Base-by-base conservation (phyloP, 2,888 invertebrate species). In the Eupithecia subumbrata region DNA sequence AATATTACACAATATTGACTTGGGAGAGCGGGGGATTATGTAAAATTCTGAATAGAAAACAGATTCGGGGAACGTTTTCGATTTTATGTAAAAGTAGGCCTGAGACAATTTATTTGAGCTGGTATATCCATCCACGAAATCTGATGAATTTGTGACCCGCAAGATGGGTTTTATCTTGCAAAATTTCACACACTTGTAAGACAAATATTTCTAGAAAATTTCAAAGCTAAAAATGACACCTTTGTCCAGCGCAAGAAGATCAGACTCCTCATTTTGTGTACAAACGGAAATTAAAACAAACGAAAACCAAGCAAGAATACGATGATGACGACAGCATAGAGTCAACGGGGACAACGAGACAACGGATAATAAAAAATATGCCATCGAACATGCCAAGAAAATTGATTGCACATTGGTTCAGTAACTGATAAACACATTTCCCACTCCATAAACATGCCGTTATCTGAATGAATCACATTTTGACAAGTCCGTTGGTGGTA, bases 401-500 rank as follows among this genome's bases (percentile, higher is more conserved):
- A 75, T 75, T 75, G 60, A 68, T 71, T 60, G 63, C 34, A 66
- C 37, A 25, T 67, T 18, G 63, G 56, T 18, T 14, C 25, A 67
- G 34, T 64, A 34, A 73, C 69, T 74, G 74, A 77, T 74, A 70
- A 77, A 72, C 66, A 48, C 67, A 70, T 74, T 77, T 77, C 72
- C 72, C 77, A 77, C 72, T 67, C 48, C 66, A 77, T 77, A 74
- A 74, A 66, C 72, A 70, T 72, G 45, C 69, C 72, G 74, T 77
- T 72, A 77, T 74, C 72, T 60, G 60, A 72, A 75, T 78, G 76
- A 78, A 69, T 78, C 78, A 78, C 56, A 72, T 78, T 76, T 74
- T 73, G 76, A 76, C 78, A 74, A 71, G 71, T 63, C 76, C 18
- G 68, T 69, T 64, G 72, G 73, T 75, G 73, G 75, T 70, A 73